A percentile compares a stretch with the other conserved stretches of the same genome.
phyloP scores from a whole-genome alignment of 2,888 invertebrate genomes.

The Erannis defoliaria region DNA sequence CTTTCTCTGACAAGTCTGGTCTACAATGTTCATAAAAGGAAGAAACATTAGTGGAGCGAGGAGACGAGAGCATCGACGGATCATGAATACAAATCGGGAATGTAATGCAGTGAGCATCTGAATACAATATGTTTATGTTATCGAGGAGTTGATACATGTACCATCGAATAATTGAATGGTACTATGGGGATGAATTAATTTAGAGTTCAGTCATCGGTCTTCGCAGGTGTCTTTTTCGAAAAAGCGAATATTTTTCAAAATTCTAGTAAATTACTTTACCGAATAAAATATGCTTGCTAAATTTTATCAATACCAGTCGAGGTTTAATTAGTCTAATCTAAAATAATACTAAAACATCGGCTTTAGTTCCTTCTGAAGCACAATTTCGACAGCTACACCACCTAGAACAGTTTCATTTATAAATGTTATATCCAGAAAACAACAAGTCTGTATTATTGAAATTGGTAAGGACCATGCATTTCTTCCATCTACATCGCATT shows the following conservation, averaged over 20 bases:
- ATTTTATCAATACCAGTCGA: too few relatives aligned
- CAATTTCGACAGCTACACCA: background rate
- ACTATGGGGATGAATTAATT: background rate
- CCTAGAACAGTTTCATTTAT: background rate
- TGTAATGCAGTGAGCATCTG: conserved; percentile 10
- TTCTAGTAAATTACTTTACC: too few relatives aligned
- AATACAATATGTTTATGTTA: conserved; percentile 1
- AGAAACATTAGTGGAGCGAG: background rate
- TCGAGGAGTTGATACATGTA: background rate
- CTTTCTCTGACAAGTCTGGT: too few relatives aligned
- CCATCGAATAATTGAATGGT: background rate
- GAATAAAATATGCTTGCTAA: too few relatives aligned
- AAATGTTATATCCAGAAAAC: conserved; percentile 6
- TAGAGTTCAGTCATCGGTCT: too few relatives aligned
- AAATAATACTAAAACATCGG: background rate
- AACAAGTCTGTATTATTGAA: background rate
- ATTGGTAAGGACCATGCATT: conserved; percentile 5
- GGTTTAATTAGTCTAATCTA: too few relatives aligned
- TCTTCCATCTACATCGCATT: background rate
- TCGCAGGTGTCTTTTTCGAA: too few relatives aligned
- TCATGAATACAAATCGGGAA: conserved; percentile 23
- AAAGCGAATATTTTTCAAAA: too few relatives aligned
- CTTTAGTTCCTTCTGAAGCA: background rate
- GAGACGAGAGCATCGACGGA: conserved; percentile 13
- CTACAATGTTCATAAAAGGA: conserved; percentile 1